Evolutionary conservation across 2,888 invertebrate genomes (phyloP).

Genomic region (Odontothrips loti): DNA sequence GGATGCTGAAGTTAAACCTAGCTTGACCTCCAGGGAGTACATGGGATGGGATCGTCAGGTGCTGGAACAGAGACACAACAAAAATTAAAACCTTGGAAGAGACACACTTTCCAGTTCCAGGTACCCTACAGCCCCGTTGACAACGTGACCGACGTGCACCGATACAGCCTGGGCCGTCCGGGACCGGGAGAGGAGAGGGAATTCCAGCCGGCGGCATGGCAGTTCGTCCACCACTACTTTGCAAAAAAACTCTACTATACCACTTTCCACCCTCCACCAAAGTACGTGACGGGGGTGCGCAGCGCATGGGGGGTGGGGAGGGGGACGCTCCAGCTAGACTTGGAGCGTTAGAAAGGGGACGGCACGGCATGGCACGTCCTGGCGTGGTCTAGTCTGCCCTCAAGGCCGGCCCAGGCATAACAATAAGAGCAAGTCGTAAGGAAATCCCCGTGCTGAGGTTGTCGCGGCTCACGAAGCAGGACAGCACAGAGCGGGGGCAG

Average conservation of each 20-base stretch:
- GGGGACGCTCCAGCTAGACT: no score
- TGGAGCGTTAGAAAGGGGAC: neutral
- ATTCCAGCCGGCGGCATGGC: neutral
- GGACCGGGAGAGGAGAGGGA: neutral
- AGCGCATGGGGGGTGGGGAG: neutral
- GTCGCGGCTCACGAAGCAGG: neutral
- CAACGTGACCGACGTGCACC: no score
- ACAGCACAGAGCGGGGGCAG: neutral
- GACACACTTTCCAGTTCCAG: no score
- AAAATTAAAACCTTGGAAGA: constrained; percentile 28
- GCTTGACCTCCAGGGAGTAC: constrained; percentile 37
- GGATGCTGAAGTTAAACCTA: constrained; percentile 71
- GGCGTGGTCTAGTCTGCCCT: neutral
- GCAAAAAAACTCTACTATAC: no score
- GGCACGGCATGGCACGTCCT: neutral
- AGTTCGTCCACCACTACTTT: no score
- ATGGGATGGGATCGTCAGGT: constrained; percentile 69
- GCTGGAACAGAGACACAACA: constrained; percentile 50
- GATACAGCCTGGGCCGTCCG: neutral
- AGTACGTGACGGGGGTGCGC: neutral
- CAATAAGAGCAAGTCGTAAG: constrained; percentile 3
- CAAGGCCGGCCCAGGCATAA: constrained; percentile 13
- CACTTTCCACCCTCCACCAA: no score
- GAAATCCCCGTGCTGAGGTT: neutral
- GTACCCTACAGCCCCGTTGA: no score